These are phyloP conservation scores for Scaptomyza polygonia DNA, from an alignment of 2,888 invertebrate genomes.

Conservation along the genomic window DNA sequence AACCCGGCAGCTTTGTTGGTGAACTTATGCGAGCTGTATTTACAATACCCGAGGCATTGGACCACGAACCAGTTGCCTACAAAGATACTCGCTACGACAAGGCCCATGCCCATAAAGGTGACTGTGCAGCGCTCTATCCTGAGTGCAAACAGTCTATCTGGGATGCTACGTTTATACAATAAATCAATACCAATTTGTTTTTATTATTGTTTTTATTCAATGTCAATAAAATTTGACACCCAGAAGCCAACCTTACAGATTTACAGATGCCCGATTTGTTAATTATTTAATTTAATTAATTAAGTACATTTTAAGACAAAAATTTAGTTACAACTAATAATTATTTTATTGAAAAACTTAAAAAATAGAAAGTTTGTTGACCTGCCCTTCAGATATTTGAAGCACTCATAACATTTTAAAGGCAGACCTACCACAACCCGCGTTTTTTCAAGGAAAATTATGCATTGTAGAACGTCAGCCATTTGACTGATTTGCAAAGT, in stretches of 20 bases:
- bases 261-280: too few relatives aligned
- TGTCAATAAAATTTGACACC: slow-evolving; percentile 41
- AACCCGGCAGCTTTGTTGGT: slow-evolving; percentile 81
- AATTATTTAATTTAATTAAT: too few relatives aligned
- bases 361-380: too few relatives aligned
- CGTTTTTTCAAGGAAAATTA: too few relatives aligned
- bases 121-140: slow-evolving; percentile 76
- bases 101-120: slow-evolving; percentile 72
- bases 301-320: too few relatives aligned
- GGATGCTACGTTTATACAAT: slow-evolving; percentile 80
- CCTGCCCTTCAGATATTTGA: too few relatives aligned
- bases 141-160: slow-evolving; percentile 81
- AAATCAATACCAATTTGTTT: slow-evolving; percentile 26
- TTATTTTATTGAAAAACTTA: too few relatives aligned
- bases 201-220: slow-evolving; percentile 48
- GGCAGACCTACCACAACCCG: too few relatives aligned
- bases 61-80: slow-evolving; percentile 58
- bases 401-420: too few relatives aligned
- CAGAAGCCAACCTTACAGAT: slow-evolving; percentile 74
- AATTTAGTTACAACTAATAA: too few relatives aligned
- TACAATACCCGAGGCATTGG: slow-evolving; percentile 80
- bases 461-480: too few relatives aligned
- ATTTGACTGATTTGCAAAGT: too few relatives aligned
- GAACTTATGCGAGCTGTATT: slow-evolving; percentile 83
- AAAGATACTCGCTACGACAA: slow-evolving; percentile 76